Conservation (phyloP, 2,888 invertebrate genomes). For the Dryobota labecula region DNA sequence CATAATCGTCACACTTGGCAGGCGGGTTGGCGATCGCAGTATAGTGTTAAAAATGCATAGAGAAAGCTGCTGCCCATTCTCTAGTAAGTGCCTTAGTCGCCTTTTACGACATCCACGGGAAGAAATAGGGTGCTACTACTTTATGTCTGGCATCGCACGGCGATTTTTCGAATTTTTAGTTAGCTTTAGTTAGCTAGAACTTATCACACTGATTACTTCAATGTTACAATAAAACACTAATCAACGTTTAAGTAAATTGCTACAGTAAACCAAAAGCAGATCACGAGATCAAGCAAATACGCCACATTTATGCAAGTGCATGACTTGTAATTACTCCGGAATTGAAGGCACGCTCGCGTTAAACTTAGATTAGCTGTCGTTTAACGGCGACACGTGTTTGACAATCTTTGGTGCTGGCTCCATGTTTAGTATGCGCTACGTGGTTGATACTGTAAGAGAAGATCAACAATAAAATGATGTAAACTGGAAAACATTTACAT, state of each 20-base stretch:
- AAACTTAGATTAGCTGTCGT: slow-evolving; percentile 77
- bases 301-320: slow-evolving; percentile 57
- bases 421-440: slow-evolving; percentile 50
- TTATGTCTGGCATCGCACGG: no score
- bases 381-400: slow-evolving; percentile 78
- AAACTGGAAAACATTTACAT: neutral
- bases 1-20: no score
- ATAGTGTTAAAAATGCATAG: no score
- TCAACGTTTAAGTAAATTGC: neutral
- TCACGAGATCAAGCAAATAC: slow-evolving; percentile 31
- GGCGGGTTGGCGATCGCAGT: no score
- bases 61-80: no score
- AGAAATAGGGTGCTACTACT: no score
- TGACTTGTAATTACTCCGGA: slow-evolving; percentile 60
- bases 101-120: no score
- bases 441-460: slow-evolving; percentile 32
- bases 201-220: neutral
- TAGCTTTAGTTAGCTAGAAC: no score
- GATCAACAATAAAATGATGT: neutral
- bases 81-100: no score
- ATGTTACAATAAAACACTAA: neutral
- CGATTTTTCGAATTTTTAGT: no score
- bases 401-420: slow-evolving; percentile 66
- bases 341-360: slow-evolving; percentile 58
- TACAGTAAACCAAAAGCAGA: neutral